Evolutionary conservation across 2,888 invertebrate species (phyloP).

Genomic region (Prionchulus punctatus): DNA sequence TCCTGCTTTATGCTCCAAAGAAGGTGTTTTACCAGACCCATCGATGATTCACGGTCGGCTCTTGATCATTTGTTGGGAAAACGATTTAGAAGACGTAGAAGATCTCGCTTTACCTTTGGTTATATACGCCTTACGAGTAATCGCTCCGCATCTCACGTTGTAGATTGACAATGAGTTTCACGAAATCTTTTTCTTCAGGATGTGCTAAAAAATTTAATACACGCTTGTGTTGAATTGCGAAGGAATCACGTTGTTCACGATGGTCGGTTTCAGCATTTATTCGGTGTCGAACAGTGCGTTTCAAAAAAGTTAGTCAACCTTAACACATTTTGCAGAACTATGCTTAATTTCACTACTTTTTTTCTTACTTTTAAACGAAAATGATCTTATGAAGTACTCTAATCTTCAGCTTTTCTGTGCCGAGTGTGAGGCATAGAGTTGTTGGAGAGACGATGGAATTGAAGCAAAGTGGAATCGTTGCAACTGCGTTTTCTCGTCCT

Average conservation of each 20-base stretch:
- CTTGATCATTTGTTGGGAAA: not conserved
- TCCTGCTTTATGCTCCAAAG: not conserved
- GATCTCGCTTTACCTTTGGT: not conserved
- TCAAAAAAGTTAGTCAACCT: no score
- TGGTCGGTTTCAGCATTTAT: not conserved
- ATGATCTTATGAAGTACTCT: no score
- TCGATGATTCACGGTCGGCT: not conserved
- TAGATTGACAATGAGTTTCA: no score
- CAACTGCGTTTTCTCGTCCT: no score
- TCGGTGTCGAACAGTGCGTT: slow-evolving; percentile 1
- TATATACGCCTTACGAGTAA: not conserved
- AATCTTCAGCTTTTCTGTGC: no score
- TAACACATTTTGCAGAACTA: no score
- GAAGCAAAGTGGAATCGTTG: no score
- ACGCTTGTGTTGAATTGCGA: not conserved
- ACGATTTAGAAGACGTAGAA: not conserved
- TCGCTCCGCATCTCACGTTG: no score
- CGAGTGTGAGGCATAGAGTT: no score
- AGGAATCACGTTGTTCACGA: not conserved
- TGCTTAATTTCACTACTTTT: no score
- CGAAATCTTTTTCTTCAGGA: not conserved
- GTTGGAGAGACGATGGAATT: no score
- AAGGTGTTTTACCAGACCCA: not conserved
- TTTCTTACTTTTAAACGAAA: no score
- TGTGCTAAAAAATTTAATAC: not conserved